Conservation (phyloP, 35 echinoderm and acorn worm species). For the Apostichopus parvimensis region DNA sequence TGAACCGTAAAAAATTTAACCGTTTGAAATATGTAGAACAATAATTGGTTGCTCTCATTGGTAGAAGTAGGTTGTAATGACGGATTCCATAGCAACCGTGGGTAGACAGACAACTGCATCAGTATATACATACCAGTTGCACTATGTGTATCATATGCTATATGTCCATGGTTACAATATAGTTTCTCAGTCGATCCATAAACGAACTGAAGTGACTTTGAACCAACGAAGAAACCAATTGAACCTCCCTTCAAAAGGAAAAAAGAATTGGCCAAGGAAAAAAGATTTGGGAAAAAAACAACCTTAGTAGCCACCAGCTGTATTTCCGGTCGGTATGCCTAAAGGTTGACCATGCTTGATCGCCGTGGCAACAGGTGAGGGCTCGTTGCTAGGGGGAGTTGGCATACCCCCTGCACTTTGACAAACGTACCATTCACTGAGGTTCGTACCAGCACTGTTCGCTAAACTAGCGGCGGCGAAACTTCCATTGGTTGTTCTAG, state of each 20-base stretch:
- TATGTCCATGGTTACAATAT: too few species aligned
- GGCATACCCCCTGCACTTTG: constrained; percentile 89
- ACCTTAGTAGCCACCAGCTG: constrained; percentile 25
- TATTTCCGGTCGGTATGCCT: constrained; percentile 37
- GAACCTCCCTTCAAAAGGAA: not conserved
- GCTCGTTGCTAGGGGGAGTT: constrained; percentile 93
- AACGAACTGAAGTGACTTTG: too few species aligned
- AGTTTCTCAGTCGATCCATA: too few species aligned
- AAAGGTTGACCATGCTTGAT: constrained; percentile 48
- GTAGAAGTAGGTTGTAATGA: too few species aligned
- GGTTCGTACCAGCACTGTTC: constrained; percentile 84
- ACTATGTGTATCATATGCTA: too few species aligned
- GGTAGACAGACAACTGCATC: too few species aligned
- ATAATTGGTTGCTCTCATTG: too few species aligned
- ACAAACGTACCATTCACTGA: constrained; percentile 99
- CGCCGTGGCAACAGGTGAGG: constrained; percentile 77
- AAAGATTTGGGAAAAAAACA: not conserved
- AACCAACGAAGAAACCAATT: too few species aligned
- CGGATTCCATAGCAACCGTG: too few species aligned
- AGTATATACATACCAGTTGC: too few species aligned
- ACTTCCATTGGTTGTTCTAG: constrained; percentile 35
- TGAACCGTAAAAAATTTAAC: too few species aligned
- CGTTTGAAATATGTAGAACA: too few species aligned
- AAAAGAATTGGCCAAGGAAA: not conserved
- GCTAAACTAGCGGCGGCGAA: constrained; percentile 65